phyloP scores from a whole-genome alignment of 2,888 invertebrate species.

The Slavum lentiscoides region DNA sequence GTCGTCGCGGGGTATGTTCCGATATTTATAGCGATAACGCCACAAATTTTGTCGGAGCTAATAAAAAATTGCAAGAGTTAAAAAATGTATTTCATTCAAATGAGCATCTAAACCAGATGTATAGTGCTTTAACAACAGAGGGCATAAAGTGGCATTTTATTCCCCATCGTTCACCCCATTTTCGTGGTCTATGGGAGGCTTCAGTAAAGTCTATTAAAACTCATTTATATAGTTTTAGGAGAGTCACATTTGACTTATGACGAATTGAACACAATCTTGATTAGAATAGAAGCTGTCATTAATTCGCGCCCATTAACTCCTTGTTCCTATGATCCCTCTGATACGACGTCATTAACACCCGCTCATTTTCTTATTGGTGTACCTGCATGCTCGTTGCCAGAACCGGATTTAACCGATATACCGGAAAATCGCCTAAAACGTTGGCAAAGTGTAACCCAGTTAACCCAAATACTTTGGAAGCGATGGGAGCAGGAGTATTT shows the following conservation, averaged over 20 bases:
- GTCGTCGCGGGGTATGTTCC: no score
- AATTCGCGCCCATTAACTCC: neutral
- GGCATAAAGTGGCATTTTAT: neutral
- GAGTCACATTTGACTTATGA: neutral
- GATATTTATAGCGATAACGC: conserved; percentile 17
- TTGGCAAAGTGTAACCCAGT: neutral
- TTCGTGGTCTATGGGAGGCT: neutral
- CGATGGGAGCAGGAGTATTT: neutral
- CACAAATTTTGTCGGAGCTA: neutral
- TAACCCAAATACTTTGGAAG: neutral
- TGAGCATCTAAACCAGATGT: neutral
- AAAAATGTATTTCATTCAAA: neutral
- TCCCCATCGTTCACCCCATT: neutral
- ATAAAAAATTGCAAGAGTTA: neutral
- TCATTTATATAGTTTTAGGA: neutral
- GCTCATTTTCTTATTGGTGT: neutral
- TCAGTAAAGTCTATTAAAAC: neutral
- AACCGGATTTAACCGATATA: neutral
- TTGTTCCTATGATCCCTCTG: neutral
- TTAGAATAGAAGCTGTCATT: neutral
- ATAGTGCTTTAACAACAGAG: neutral
- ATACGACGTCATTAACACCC: neutral
- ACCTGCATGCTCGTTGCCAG: neutral
- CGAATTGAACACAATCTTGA: neutral
- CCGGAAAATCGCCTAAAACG: neutral